Conservation (phyloP, 2,113 vertebrate genomes). For the Campylomormyrus tamandua region DNA sequence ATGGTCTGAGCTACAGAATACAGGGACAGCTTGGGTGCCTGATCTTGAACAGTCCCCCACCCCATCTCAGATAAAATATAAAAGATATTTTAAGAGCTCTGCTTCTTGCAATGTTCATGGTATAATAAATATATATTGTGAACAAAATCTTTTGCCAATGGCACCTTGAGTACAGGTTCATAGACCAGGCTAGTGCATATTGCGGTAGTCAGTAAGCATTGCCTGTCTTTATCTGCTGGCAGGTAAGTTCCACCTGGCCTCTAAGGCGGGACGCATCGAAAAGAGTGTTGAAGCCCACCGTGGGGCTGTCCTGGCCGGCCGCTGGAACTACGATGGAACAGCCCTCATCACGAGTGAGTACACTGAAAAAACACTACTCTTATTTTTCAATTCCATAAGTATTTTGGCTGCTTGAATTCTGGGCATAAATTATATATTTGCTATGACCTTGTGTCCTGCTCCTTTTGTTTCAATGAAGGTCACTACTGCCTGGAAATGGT, state of each 20-base stretch:
- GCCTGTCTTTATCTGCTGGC: conserved; percentile 6
- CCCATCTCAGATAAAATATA: neutral
- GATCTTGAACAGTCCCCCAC: neutral
- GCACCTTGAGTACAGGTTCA: neutral
- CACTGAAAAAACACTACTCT: neutral
- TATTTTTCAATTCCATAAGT: neutral
- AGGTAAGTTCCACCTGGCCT: conserved; percentile 92
- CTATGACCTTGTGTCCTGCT: neutral
- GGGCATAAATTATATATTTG: neutral
- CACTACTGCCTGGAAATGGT: neutral
- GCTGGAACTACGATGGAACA: conserved; percentile 92
- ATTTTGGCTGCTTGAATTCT: neutral
- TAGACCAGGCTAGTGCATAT: neutral
- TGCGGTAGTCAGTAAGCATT: neutral
- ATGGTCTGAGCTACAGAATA: neutral
- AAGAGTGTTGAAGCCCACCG: conserved; percentile 90
- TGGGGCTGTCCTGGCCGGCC: conserved; percentile 85
- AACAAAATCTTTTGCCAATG: neutral
- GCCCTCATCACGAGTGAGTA: conserved; percentile 83
- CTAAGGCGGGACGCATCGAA: conserved; percentile 82
- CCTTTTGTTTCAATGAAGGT: neutral
- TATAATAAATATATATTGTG: neutral
- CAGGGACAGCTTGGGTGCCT: neutral
- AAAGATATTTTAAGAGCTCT: neutral
- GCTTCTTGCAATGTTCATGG: neutral